Evolutionary conservation across 2,113 vertebrate genomes (phyloP).

Genomic region (Elanus axillaris): DNA sequence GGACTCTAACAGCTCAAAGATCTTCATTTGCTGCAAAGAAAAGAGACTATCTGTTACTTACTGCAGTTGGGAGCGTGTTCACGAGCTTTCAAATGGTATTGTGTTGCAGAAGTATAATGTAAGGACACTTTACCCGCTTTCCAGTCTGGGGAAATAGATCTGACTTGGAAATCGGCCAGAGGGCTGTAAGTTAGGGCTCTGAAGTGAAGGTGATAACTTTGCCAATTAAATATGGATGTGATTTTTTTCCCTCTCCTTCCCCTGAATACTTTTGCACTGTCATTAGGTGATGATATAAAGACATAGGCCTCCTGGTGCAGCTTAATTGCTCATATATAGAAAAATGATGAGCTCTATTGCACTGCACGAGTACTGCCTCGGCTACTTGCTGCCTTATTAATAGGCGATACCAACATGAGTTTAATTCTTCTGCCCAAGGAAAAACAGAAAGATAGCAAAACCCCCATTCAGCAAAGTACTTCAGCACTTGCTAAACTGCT

Average conservation of each 20-base stretch:
- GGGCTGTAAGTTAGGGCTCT: neutral
- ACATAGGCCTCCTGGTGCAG: slow-evolving; percentile 56
- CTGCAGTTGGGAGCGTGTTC: neutral
- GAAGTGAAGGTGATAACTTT: slow-evolving; percentile 64
- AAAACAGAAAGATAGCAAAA: slow-evolving; percentile 25
- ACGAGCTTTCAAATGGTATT: neutral
- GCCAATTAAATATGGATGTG: slow-evolving; percentile 60
- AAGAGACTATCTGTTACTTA: neutral
- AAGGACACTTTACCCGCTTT: slow-evolving; percentile 29
- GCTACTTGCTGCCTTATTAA: slow-evolving; percentile 60
- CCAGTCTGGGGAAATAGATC: slow-evolving; percentile 28
- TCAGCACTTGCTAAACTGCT: neutral
- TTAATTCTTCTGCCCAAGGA: slow-evolving; percentile 48
- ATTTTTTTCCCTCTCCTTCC: neutral
- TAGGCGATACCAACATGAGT: neutral
- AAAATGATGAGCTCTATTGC: slow-evolving; percentile 59
- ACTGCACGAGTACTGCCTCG: slow-evolving; percentile 16
- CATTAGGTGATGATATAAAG: slow-evolving; percentile 68
- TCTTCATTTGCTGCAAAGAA: slow-evolving; percentile 3
- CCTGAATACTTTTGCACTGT: slow-evolving; percentile 3
- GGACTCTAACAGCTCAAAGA: slow-evolving; percentile 19
- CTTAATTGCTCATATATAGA: slow-evolving; percentile 69
- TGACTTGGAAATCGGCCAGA: slow-evolving; percentile 44
- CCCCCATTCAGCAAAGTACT: neutral
- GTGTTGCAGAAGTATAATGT: slow-evolving; percentile 26